Base-by-base conservation (phyloP, 2,888 invertebrate species). In the Chrysomela aeneicollis region DNA sequence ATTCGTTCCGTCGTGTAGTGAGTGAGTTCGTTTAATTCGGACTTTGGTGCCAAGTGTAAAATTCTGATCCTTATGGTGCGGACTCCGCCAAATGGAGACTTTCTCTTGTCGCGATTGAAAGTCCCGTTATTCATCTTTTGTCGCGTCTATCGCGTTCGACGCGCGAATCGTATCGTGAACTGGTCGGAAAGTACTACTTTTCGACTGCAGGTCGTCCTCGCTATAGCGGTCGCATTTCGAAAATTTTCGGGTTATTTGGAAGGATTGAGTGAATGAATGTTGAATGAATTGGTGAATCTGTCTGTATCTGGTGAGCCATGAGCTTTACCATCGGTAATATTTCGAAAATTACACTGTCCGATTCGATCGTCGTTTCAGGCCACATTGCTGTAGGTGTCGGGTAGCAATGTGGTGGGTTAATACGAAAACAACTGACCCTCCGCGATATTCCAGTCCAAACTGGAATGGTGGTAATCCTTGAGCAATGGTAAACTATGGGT, bases 351-450 rank as follows among this genome's bases (percentile, higher is more conserved):
- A 35, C 10, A 10, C 5, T 42, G 42, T 42, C n/a, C n/a, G 15
- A 15, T 67, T 60, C 66, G 68, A 62, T 58, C 55, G 47, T 51
- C 62, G 64, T 70, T 70, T 67, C 71, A 64, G 69, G 71, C 73
- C 73, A 72, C 73, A 74, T 73, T 73, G 72, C 67, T 58, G 52
- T 63, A 64, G 69, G 61, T 69, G 68, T 71, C 73, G 73, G 69
- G 51, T 70, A 62, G 70, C 71, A 71, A 73, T 74, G 77, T 75
- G 72, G 72, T 69, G 68, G 64, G 53, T 71, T 66, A 73, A 73
- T 68, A 69, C 70, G 71, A 68, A 73, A 67, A 71, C 68, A 69
- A 69, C 63, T 68, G 68, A 64, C 55, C 69, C 64, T 47, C 64
- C 42, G 66, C 66, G 61, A 62, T 59, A 66, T 60, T 53, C 59